Base-by-base conservation (phyloP, 1,140 invertebrate genomes). In the Drosophila tropicalis region DNA sequence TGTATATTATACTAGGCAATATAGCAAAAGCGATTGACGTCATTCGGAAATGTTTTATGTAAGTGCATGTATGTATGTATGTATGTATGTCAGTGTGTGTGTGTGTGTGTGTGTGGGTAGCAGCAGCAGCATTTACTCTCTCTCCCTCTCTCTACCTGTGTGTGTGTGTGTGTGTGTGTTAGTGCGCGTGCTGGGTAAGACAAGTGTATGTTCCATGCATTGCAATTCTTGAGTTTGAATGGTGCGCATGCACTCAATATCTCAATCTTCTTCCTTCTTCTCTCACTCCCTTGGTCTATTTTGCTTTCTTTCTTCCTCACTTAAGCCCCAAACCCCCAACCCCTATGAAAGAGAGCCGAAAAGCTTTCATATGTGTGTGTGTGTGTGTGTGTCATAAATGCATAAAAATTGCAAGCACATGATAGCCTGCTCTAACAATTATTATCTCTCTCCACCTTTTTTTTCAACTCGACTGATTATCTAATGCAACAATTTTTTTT, bases 331-430 rank as follows among this genome's bases (percentile, higher is more conserved):
- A 19, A 22, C 36, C 61, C 36, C 5, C 51, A 22, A 15, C 13
- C 44, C 62, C 15, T 51, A 17, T 25, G 62, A 54, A 67, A 44
- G 77, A 62, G 74, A 77, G 74, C 47, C 72, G 58, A 66, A 67
- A 34, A 84, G 77, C 76, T 84, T 68, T 51, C 44, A 19, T 19
- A 7, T 4, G 1, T 72, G 7, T 39, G 36, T 13, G 36, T 39
- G 10, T 39, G 36, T 81, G 68, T 76, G 66, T 68, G 67, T 76
- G 76, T 77, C 83, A 89, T 87, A 87, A 87, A 86, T 89, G 83
- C 84, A 87, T 89, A 83, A 89, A 89, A 76, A 83, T 79, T 87
- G 83, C 82, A 86, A 66, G 61, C 71, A 70, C 82, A 67, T 78
- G 80, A 83, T 81, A 76, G 76, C 57, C 61, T 22, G 57, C 54